Base-by-base conservation (phyloP, 2,888 invertebrate species). In the Brenthis daphne region DNA sequence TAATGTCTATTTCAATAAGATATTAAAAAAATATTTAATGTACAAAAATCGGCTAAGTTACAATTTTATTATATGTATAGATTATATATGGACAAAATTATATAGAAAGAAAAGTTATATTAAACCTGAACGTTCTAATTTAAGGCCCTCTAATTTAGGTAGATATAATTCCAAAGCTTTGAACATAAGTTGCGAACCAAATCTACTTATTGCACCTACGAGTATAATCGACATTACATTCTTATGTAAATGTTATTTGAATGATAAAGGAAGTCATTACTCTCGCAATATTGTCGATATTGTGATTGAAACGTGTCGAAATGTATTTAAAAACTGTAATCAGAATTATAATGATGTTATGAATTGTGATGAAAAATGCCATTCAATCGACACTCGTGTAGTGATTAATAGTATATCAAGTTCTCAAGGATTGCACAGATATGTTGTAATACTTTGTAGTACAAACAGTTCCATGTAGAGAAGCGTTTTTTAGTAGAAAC, bases 221-320 rank as follows among this genome's bases (percentile, higher is more conserved):
- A 5, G 50, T 50, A 50, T 20, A 43, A 37, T 20, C 63, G 20
- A 63, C 63, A 63, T 54, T 54, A 14, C 53, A 63, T 63, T 56
- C 55, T 61, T 56, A 61, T 67, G 60, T 67, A 63, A 61, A 63
- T 56, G 51, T 57, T 63, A 56, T 67, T 63, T 51, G 37, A 56
- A 63, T 54, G 43, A 66, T 54, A 67, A 64, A 68, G 71, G 68
- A 71, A 71, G 68, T 71, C 68, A 68, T 71, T 68, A 68, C 58
- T 54, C 68, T 57, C 61, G 57, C 63, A 67, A 67, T 56, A 63
- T 54, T 57, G 54, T 43, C 55, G 60, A 37, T 67, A 63, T 63
- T 67, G 56, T 43, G 55, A 68, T 57, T 70, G 70, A 51, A 65
- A 61, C 37, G 61, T 71, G 65, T 58, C 54, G 71, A 63, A 71